A percentile compares a stretch with the other conserved stretches of the same genome.
Evolutionary conservation across 53 echinoderm and acorn worm genomes (phyloP).

Genomic region (Temnopleurus reevesii): DNA sequence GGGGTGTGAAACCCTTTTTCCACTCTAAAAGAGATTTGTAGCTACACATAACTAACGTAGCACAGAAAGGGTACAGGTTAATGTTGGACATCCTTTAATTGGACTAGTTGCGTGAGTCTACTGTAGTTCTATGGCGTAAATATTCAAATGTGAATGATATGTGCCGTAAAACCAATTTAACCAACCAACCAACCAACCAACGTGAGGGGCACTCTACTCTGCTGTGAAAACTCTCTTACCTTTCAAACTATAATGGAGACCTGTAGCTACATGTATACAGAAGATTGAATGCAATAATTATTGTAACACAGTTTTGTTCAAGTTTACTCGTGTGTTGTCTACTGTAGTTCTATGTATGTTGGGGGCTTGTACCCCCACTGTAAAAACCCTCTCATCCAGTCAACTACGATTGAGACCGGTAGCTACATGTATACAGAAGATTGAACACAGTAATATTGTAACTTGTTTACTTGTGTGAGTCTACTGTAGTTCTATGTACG

Average conservation of each 20-base stretch:
- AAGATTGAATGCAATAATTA: too few relatives aligned
- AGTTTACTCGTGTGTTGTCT: not conserved
- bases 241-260: too few relatives aligned
- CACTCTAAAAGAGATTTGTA: too few relatives aligned
- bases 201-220: conserved; percentile 80
- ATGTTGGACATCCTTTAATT: not conserved
- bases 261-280: too few relatives aligned
- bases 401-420: too few relatives aligned
- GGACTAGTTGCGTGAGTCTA: not conserved
- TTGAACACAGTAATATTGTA: too few relatives aligned
- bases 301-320: not conserved
- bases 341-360: conserved; percentile 81
- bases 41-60: too few relatives aligned
- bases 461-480: not conserved
- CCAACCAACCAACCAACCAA: too few relatives aligned
- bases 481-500: conserved; percentile 80
- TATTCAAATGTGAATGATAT: too few relatives aligned
- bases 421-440: too few relatives aligned
- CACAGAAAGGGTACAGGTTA: too few relatives aligned
- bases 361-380: conserved; percentile 77
- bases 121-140: conserved; percentile 72
- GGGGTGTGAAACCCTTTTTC: conserved; percentile 85
- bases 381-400: conserved; percentile 68
- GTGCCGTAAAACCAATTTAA: too few relatives aligned
- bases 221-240: conserved; percentile 65